Conservation (phyloP, 2,797 vertebrate species). For the Falco concolor region DNA sequence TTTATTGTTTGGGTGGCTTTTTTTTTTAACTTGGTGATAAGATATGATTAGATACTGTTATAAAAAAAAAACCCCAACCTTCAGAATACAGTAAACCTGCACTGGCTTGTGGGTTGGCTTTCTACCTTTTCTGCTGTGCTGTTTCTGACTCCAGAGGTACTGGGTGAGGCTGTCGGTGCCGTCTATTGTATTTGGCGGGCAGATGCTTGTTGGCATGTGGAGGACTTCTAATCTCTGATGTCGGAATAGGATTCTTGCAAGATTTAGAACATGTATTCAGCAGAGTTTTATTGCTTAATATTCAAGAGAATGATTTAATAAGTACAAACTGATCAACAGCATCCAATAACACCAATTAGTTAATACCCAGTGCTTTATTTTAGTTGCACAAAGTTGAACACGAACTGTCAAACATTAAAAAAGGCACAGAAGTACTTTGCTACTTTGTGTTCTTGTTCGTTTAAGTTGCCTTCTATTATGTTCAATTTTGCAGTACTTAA, state of each 20-base stretch:
- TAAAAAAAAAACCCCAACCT: background rate
- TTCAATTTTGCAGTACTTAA: background rate
- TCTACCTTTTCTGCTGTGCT: background rate
- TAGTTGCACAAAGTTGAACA: background rate
- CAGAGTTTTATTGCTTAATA: background rate
- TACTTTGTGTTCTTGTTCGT: background rate
- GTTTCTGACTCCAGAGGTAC: background rate
- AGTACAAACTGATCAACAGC: background rate
- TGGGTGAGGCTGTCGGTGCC: background rate
- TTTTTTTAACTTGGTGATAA: background rate
- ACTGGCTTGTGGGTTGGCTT: background rate
- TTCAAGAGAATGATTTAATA: background rate
- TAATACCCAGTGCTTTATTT: background rate
- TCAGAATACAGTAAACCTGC: background rate
- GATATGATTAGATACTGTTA: background rate
- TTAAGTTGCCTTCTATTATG: background rate
- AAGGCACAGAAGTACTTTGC: background rate
- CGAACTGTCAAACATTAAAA: background rate
- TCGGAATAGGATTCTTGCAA: background rate
- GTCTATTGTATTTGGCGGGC: background rate
- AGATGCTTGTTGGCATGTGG: background rate
- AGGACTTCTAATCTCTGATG: background rate
- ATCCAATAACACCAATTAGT: background rate
- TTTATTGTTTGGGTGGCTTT: background rate
- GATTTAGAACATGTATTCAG: background rate